Conservation (phyloP, 2,797 vertebrate species). For the Squalus acanthias region DNA sequence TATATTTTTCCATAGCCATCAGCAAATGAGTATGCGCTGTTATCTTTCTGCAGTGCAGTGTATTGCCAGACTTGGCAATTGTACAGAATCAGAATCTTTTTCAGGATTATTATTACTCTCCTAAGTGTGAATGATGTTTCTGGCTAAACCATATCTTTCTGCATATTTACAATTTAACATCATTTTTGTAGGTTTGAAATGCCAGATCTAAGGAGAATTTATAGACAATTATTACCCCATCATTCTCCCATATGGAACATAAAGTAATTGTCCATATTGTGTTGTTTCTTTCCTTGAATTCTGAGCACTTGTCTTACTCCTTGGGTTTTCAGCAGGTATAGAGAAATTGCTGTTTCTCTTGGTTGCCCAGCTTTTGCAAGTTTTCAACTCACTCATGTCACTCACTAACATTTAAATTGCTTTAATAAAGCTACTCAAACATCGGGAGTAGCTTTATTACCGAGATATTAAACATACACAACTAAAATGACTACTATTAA, state of each 20-base stretch:
- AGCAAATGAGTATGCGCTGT: slow-evolving; percentile 8
- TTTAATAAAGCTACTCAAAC: background rate
- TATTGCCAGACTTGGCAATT: background rate
- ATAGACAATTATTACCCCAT: background rate
- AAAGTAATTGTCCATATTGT: background rate
- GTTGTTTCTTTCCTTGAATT: background rate
- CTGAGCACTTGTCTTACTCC: no score
- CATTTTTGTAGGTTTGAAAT: background rate
- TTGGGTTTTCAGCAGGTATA: background rate
- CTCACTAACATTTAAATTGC: background rate
- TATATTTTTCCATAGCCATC: slow-evolving; percentile 37
- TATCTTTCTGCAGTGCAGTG: background rate
- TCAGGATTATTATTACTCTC: background rate
- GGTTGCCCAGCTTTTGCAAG: background rate
- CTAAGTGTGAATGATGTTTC: background rate
- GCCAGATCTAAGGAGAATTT: background rate
- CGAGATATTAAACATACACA: background rate
- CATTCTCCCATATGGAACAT: background rate
- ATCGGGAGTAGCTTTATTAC: background rate
- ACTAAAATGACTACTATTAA: background rate
- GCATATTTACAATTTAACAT: background rate
- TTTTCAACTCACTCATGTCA: background rate
- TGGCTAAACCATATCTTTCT: background rate
- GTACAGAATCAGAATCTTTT: background rate
- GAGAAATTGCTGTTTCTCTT: background rate